phyloP scores from a whole-genome alignment of 2,888 invertebrate species.

The Drosophila paramelanica region DNA sequence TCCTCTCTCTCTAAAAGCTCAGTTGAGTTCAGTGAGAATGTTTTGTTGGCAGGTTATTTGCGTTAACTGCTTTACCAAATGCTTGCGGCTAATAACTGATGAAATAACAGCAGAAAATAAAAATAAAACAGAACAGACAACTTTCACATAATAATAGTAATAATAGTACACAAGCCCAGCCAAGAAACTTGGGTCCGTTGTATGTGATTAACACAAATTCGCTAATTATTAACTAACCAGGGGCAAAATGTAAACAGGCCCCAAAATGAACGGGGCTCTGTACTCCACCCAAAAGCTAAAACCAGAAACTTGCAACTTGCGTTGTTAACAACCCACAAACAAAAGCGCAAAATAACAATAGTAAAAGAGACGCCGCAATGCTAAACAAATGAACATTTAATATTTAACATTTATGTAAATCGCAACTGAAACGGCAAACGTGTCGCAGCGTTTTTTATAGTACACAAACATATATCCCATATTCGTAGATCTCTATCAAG shows the following conservation, averaged over 20 bases:
- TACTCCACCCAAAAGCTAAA: conserved; percentile 30
- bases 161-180: conserved; percentile 26
- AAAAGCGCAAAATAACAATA: background rate
- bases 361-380: background rate
- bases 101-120: conserved; percentile 40
- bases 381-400: conserved; percentile 20
- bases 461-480: conserved; percentile 5
- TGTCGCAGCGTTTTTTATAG: conserved; percentile 25
- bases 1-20: background rate
- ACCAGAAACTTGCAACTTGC: conserved; percentile 24
- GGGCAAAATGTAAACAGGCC: conserved; percentile 18
- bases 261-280: conserved; percentile 17
- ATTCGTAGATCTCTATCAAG: conserved; percentile 81
- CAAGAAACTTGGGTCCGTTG: conserved; percentile 37
- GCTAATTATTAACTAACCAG: conserved; percentile 71
- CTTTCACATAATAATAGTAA: conserved; percentile 61
- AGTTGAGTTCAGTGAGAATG: conserved; percentile 9
- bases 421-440: conserved; percentile 17
- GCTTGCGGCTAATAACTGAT: conserved; percentile 69
- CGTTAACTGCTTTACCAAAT: conserved; percentile 39
- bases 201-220: conserved; percentile 70
- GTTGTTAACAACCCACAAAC: conserved; percentile 58
- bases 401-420: conserved; percentile 54
- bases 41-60: conserved; percentile 23
- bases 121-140: conserved; percentile 32